Base-by-base conservation (phyloP, 2,888 invertebrate genomes). In the Trissolcus brochymenae region DNA sequence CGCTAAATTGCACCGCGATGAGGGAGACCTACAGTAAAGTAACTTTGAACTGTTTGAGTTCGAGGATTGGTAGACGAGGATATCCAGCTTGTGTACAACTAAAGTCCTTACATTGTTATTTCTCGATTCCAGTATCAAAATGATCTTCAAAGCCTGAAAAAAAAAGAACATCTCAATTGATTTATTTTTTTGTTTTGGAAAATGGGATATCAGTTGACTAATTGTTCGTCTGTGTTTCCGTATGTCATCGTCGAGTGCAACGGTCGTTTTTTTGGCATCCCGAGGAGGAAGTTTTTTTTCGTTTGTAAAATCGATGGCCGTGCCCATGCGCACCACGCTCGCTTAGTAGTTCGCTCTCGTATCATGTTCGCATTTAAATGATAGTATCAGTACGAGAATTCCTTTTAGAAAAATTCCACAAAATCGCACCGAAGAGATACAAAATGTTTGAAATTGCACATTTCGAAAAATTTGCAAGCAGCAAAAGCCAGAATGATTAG, bases 21-120 rank as follows among this genome's bases (percentile, higher is more conserved):
- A 68, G 65, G 67, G 65, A 67, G 76, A 76, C 73, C 75, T 70
- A 76, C 79, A 76, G 72, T 73, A 53, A 25, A 68, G 70, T 61
- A 40, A 59, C 66, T 65, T 51, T 56, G 25, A 35, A 75, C 49
- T 54, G 61, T 71, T 67, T 49, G 66, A 62, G 65, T 64, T 25
- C 17, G 57, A 35, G 9, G 19, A 19, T 35, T 35, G 9, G 4
- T 25, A 25, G 25, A 25, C 25, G 25, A 25, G 25, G 25, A 35
- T 1, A 7, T 9, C 35, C 35, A 35, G 11, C 35, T 35, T 35
- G 35, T 9, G 9, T 25, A 0, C 35, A 35, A 29, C 29, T 1
- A 35, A 35, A 35, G 9, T 35, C 35, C 7, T 35, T 0, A 9
- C 2, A 35, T 35, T 35, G 9, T 35, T 25, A 25, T 25, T 25